Percentiles rank a stretch among this genome's conserved stretches.
phyloP scores from a whole-genome alignment of 92 coral and sea anemone species.

The Palythoa heliodiscus region DNA sequence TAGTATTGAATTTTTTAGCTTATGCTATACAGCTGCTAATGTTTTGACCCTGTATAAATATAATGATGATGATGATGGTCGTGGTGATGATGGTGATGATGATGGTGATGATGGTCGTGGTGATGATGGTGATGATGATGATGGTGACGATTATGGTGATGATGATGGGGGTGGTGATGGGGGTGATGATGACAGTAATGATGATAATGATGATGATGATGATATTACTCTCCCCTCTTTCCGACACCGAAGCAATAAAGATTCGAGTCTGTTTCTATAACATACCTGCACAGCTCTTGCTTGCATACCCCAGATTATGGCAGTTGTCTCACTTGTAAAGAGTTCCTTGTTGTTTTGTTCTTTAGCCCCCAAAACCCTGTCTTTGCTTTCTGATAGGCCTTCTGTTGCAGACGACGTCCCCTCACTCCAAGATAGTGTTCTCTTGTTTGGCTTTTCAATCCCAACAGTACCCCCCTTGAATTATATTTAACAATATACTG shows the following conservation, averaged over 20 bases:
- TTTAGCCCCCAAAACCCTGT: background rate
- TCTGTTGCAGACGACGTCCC: constrained; percentile 12
- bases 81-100: no score
- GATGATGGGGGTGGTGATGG: no score
- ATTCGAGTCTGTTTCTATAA: background rate
- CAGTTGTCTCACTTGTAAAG: constrained; percentile 78
- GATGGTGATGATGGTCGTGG: no score
- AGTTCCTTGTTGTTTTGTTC: constrained; percentile 48
- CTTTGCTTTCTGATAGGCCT: constrained; percentile 38
- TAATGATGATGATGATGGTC: no score
- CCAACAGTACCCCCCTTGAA: constrained; percentile 48
- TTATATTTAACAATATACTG: background rate
- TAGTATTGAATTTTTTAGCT: no score
- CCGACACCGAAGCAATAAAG: no score
- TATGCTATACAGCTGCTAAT: no score
- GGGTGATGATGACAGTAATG: background rate
- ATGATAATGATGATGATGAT: no score
- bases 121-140: no score
- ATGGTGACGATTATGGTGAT: no score
- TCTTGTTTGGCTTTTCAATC: constrained; percentile 21
- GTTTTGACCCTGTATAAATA: no score
- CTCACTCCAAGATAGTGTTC: constrained; percentile 54
- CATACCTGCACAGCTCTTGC: constrained; percentile 94
- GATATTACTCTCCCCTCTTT: no score
- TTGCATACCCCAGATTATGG: constrained; percentile 97